A percentile compares a stretch with the other conserved stretches of the same genome.
These are phyloP conservation scores for Pantelozetes paolii DNA, from an alignment of 2,888 invertebrate genomes.

Conservation along the genomic window DNA sequence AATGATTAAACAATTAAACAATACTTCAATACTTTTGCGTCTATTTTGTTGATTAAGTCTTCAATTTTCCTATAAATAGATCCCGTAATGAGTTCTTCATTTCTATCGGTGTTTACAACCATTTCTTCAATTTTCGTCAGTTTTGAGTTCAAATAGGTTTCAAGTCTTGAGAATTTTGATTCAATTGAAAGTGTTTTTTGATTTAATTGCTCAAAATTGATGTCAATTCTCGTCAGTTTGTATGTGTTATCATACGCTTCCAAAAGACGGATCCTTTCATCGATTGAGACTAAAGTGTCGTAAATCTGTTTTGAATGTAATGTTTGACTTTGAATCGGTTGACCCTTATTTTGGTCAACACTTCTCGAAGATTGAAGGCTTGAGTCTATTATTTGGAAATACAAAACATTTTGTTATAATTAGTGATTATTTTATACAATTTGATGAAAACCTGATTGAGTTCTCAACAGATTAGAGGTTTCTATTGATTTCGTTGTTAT, in stretches of 20 bases:
- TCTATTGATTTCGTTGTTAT: neutral
- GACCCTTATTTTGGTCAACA: neutral
- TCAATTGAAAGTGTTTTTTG: conserved; percentile 55
- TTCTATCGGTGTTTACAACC: conserved; percentile 43
- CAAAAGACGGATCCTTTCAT: conserved; percentile 45
- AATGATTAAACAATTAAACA: too few species aligned
- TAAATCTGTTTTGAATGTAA: conserved; percentile 40
- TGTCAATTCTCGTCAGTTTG: conserved; percentile 51
- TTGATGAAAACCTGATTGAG: neutral
- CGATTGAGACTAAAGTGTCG: conserved; percentile 45
- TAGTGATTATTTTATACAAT: too few species aligned
- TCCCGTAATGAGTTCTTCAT: conserved; percentile 45
- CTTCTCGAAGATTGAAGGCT: neutral
- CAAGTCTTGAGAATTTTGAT: conserved; percentile 53
- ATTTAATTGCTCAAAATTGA: conserved; percentile 52
- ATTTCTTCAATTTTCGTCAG: conserved; percentile 46
- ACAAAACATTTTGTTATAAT: neutral
- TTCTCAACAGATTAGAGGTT: neutral
- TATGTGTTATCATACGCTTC: conserved; percentile 45
- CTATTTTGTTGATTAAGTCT: conserved; percentile 44
- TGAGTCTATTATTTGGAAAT: neutral
- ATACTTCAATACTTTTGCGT: conserved; percentile 43
- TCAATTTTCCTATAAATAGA: conserved; percentile 44
- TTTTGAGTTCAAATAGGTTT: conserved; percentile 49
- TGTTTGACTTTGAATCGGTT: neutral